These are phyloP conservation scores for Volucella zonaria DNA, from an alignment of 2,888 invertebrate genomes.

Conservation along the genomic window DNA sequence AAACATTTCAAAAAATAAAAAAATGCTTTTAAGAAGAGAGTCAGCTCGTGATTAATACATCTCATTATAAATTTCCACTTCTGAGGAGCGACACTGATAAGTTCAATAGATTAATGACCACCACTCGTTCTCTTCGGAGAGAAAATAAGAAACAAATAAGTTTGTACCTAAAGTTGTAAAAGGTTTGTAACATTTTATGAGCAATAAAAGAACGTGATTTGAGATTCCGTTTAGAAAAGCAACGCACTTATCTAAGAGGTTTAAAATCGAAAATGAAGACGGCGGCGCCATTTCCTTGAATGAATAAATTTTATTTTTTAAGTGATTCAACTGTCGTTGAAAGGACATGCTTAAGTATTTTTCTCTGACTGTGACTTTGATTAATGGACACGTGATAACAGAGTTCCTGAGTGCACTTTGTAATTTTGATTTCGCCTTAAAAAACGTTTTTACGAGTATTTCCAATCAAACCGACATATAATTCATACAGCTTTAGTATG, in stretches of 20 bases:
- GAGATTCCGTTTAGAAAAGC: slow-evolving; percentile 62
- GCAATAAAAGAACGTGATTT: slow-evolving; percentile 57
- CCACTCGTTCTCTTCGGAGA: slow-evolving; percentile 22
- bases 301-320: slow-evolving; percentile 34
- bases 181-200: slow-evolving; percentile 63
- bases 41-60: slow-evolving; percentile 68
- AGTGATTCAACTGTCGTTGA: not conserved
- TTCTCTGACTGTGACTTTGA: slow-evolving; percentile 34
- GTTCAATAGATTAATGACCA: slow-evolving; percentile 65
- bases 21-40: slow-evolving; percentile 66
- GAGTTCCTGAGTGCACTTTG: not conserved
- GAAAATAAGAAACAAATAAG: slow-evolving; percentile 22
- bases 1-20: slow-evolving; percentile 53
- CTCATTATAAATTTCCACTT: slow-evolving; percentile 70
- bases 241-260: slow-evolving; percentile 50
- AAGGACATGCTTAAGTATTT: slow-evolving; percentile 16
- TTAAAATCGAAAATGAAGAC: slow-evolving; percentile 33
- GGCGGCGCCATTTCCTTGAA: slow-evolving; percentile 56
- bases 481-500: too few species aligned
- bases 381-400: not conserved
- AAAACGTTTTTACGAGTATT: too few species aligned
- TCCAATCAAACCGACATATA: too few species aligned
- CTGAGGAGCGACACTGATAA: slow-evolving; percentile 55
- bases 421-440: not conserved
- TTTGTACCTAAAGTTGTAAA: slow-evolving; percentile 52